A percentile compares a stretch with the other conserved stretches of the same genome.
Conservation (phyloP, 2,113 vertebrate species). For the Myotis yumanensis region DNA sequence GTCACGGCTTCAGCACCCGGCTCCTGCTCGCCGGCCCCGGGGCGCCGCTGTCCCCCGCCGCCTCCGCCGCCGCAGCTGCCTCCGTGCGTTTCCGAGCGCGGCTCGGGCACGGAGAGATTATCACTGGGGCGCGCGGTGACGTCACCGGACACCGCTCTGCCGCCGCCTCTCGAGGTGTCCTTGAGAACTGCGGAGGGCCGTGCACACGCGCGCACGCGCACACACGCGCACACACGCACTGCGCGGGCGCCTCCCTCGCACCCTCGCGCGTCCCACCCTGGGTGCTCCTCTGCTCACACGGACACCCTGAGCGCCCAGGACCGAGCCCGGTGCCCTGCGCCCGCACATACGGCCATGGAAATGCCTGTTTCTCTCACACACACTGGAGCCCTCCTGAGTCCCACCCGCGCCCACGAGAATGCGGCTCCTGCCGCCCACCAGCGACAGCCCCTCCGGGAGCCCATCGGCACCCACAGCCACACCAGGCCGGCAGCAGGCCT, state of each 20-base stretch:
- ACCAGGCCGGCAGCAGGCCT: not conserved
- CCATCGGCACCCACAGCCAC: not conserved
- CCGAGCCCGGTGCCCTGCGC: not conserved
- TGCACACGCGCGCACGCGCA: conserved; percentile 8
- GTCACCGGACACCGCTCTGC: conserved; percentile 94
- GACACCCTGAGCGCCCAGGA: conserved; percentile 42
- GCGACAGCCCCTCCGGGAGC: not conserved
- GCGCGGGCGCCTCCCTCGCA: conserved; percentile 47
- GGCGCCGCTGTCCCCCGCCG: conserved; percentile 19
- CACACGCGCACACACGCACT: conserved; percentile 36
- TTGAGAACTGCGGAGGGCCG: conserved; percentile 92
- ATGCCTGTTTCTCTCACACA: not conserved
- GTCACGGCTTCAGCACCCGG: not conserved
- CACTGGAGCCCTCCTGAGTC: not conserved
- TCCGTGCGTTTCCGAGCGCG: conserved; percentile 96
- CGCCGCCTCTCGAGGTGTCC: conserved; percentile 98
- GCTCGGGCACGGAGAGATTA: conserved; percentile 97
- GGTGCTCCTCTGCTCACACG: conserved; percentile 54
- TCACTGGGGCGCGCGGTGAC: conserved; percentile 99
- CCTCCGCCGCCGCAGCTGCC: conserved; percentile 73
- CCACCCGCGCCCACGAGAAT: not conserved
- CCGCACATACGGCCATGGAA: not conserved
- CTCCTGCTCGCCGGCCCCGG: not conserved
- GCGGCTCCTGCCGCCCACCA: not conserved
- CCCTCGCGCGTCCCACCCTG: conserved; percentile 29